Base-by-base conservation (phyloP, 1,140 invertebrate genomes). In the Planococcus citri region DNA sequence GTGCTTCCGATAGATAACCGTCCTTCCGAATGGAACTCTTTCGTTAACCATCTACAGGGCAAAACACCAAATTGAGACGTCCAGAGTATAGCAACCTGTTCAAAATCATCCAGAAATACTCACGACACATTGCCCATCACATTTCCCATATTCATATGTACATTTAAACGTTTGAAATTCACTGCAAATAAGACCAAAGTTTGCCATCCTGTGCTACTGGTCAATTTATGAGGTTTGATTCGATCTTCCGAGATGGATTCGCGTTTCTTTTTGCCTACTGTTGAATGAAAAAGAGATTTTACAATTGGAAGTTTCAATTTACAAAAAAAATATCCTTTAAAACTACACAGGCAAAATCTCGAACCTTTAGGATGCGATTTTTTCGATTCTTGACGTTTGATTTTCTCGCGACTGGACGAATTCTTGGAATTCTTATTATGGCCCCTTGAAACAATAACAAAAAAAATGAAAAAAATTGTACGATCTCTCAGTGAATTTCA, bases 131-230 rank as follows among this genome's bases (percentile, higher is more conserved):
- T 97, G 22, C 95, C 95, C 92, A 97, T 97, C 0, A 97, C 94
- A 77, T 97, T 98, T 21, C 94, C 94, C 92, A 98, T 98, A 79
- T 97, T 97, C 90, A 98, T 97, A 75, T 96, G 92, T 20, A 98
- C 90, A 78, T 97, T 95, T 24, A 98, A 81, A 74, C 90, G 88
- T 3, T 93, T 95, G 75, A 98, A 92, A 80, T 97, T 97, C 12
- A 98, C 88, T 0, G 93, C 92, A 82, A 97, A 96, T 33, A 98
- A 79, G 1, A 98, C 94, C 17, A 97, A 79, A 1, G 95, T 97
- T 79, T 97, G 93, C 95, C 95, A 98, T 21, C 88, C 86, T 1
- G 88, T 77, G 27, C 41, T 22, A 17, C 69, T 71, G 70, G 22
- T 64, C 68, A 10, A 64, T 20, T 1, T 33, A 69, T 20, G 68